phyloP scores from a whole-genome alignment of 2,797 vertebrate genomes.

The Platalea minor region DNA sequence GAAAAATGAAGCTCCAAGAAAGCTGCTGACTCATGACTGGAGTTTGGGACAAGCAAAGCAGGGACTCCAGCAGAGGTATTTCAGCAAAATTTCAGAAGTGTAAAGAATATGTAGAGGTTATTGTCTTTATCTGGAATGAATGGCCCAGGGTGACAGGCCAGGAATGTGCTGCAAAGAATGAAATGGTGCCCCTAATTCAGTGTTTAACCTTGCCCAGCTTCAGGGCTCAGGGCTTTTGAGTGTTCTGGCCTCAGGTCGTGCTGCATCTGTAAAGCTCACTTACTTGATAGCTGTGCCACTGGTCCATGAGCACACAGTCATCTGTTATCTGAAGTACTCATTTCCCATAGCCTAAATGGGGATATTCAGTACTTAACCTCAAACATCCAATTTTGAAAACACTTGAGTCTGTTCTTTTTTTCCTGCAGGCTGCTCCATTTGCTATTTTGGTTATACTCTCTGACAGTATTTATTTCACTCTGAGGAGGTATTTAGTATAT shows the following conservation, averaged over 20 bases:
- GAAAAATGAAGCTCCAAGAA: neutral
- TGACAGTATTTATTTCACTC: neutral
- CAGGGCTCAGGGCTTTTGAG: neutral
- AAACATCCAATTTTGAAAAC: slow-evolving; percentile 10
- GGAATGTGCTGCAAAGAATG: neutral
- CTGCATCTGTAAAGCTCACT: neutral
- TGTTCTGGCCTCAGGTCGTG: neutral
- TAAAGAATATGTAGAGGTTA: neutral
- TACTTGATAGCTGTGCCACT: neutral
- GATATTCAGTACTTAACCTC: slow-evolving; percentile 20
- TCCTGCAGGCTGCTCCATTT: neutral
- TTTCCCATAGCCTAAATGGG: neutral
- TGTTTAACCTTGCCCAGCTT: neutral
- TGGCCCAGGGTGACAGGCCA: neutral
- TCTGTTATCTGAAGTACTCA: neutral
- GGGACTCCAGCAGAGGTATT: neutral
- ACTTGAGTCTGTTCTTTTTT: neutral
- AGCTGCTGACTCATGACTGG: neutral
- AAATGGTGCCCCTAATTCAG: neutral
- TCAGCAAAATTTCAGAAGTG: neutral
- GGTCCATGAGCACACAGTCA: neutral
- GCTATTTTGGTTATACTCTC: neutral
- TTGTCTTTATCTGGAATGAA: neutral
- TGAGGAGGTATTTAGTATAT: neutral
- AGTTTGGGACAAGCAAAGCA: neutral